Evolutionary conservation across 2,113 vertebrate genomes (phyloP), one percentile per base, ranked within the genome.

Genomic region (Dryoscopus gambensis): DNA sequence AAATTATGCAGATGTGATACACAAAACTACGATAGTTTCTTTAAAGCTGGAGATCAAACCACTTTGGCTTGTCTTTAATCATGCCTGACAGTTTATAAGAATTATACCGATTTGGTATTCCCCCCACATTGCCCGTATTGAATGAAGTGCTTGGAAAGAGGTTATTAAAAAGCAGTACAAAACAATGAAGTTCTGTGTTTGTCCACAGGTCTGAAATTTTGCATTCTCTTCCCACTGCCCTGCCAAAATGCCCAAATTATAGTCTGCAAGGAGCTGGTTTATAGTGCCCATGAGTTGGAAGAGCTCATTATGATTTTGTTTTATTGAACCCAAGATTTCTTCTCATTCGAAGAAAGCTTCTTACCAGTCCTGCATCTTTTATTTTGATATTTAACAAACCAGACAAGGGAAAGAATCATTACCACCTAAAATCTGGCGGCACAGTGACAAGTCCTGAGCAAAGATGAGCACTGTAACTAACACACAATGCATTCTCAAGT

Each of bases 41-140:
- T 95, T 94, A 93, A 96, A 90, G 75, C 35, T 9, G 4, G 44
- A 95, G 90, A 95, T 94, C 87, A 93, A 95, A 95, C 90, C 67
- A 15, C 39, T 92, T 70, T 84, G 52, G 42, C 56, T 93, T 95
- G 79, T 91, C 90, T 94, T 96, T 95, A 91, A 93, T 95, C 84
- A 70, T 1, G 2, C 56, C 56, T 84, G 79, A 81, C 59, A 90
- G 82, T 83, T 93, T 86, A 59, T 90, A 95, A 85, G 74, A 80
- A 83, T 93, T 88, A 84, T 5, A 90, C 31, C 33, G 50, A 74
- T 74, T 84, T 77, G 42, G 22, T 75, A 88, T 77, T 94, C 59
- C 52, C 79, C 33, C 35, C 0, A 0, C 64, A 60, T 27, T 67
- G 85, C 52, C 76, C 6, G 10, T 55, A 55, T 5, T 70, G 64